Evolutionary conservation across 2,113 vertebrate genomes (phyloP), one percentile per base, ranked within the genome.

Genomic region (Notechis scutatus): DNA sequence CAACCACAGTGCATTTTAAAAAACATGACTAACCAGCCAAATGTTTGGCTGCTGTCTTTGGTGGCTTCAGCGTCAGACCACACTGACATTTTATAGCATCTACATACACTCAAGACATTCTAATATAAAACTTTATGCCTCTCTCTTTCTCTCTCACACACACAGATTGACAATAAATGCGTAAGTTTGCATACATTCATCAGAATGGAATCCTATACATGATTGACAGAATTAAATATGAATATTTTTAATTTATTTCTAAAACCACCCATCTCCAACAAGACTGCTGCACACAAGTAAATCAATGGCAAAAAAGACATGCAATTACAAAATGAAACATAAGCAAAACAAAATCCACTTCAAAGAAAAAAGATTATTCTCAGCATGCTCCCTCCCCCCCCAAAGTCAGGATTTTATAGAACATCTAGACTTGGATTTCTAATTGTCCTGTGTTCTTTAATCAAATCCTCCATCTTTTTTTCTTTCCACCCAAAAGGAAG

Each of bases 21-120:
- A 92, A 42, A 56, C 34, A 92, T 89, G 87, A 92, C 92, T 89
- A 92, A 92, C 61, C 87, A 92, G 64, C 50, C 50, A 74, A 74
- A 89, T 56, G 52, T 81, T 47, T 89, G 87, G 87, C 87, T 23
- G 50, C 50, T 29, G 61, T 15, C 24, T 81, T 89, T n/a, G 2
- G 52, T 57, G 52, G 50, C 50, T 45, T 55, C 21, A 0, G 91
- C 24, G 18, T 92, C 50, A n/a, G 52, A 81, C 34, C 89, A 15
- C 34, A 81, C 15, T 64, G 56, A 91, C 34, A 86, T 47, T 86
- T 47, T 1, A 42, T 59, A 24, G 14, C 92, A 93, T 56, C 69
- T 90, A 50, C 55, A 88, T 56, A 93, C 39, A 69, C 20, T 26
- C 18, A 15, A 34, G 69, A 26, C 7, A 39, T 24, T 52, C n/a